These are phyloP conservation scores for Heliopora coerulea DNA, from an alignment of 92 coral and sea anemone genomes.

Conservation along the genomic window DNA sequence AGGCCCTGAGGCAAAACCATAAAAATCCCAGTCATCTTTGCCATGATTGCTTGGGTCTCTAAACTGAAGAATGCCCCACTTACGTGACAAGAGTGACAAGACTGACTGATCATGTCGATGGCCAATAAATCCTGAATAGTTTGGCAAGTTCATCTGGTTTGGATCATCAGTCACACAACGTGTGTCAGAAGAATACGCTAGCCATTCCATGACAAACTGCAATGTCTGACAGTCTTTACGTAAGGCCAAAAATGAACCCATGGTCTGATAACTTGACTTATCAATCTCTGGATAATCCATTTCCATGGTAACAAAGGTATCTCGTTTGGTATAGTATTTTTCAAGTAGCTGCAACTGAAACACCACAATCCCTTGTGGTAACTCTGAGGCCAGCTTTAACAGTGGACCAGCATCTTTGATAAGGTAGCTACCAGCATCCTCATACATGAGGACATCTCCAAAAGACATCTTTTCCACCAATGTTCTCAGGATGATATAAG, in stretches of 20 bases:
- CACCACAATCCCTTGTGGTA: slow-evolving; percentile 19
- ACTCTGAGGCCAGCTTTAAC: slow-evolving; percentile 17
- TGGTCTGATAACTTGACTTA: background rate
- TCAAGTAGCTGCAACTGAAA: slow-evolving; percentile 21
- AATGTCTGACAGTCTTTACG: slow-evolving; percentile 22
- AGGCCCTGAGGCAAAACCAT: slow-evolving; percentile 36
- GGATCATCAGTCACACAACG: slow-evolving; percentile 26
- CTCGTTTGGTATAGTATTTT: slow-evolving; percentile 26
- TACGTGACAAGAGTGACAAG: slow-evolving; percentile 16
- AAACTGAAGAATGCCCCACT: slow-evolving; percentile 20
- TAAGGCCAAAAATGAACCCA: slow-evolving; percentile 14
- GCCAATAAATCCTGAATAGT: slow-evolving; percentile 13
- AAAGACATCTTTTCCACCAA: slow-evolving; percentile 16
- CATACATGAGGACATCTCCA: slow-evolving; percentile 27
- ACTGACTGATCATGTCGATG: slow-evolving; percentile 40
- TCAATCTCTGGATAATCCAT: slow-evolving; percentile 22
- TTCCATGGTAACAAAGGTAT: slow-evolving; percentile 16
- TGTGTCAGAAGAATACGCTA: slow-evolving; percentile 29
- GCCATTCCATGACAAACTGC: slow-evolving; percentile 39
- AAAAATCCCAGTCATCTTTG: slow-evolving; percentile 7
- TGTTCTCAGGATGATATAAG: slow-evolving; percentile 23
- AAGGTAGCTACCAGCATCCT: slow-evolving; percentile 35
- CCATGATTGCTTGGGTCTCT: slow-evolving; percentile 23
- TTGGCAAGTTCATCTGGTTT: background rate
- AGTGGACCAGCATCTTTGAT: slow-evolving; percentile 19